Percentiles rank a stretch among this genome's conserved stretches.
Conservation (phyloP, 2,888 invertebrate genomes). For the Neria commutata region DNA sequence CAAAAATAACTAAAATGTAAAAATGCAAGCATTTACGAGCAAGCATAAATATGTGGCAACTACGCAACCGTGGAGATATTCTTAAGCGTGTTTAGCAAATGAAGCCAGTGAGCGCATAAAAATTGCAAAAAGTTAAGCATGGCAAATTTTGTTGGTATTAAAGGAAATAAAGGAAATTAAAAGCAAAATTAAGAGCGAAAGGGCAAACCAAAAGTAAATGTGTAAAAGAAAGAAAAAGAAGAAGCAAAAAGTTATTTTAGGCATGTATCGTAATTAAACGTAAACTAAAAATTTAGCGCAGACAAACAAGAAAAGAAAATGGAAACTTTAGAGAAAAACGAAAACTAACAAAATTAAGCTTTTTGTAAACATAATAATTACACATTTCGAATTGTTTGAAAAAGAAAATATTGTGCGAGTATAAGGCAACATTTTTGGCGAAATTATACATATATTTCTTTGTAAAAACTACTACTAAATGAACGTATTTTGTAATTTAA, state of each 20-base stretch:
- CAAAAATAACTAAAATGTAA: slow-evolving; percentile 40
- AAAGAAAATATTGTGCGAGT: no score
- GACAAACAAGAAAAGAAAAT: slow-evolving; percentile 3
- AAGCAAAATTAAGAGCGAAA: slow-evolving; percentile 30
- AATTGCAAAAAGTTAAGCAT: slow-evolving; percentile 27
- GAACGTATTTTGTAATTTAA: neutral
- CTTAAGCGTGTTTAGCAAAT: slow-evolving; percentile 14
- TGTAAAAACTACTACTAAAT: slow-evolving; percentile 44
- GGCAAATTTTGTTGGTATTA: no score
- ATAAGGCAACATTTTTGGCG: slow-evolving; percentile 23
- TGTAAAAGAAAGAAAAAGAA: slow-evolving; percentile 27
- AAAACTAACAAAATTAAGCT: no score
- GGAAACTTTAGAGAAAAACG: slow-evolving; percentile 16
- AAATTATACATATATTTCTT: slow-evolving; percentile 58
- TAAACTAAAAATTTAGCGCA: slow-evolving; percentile 7
- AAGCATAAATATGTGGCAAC: no score
- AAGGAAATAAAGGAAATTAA: slow-evolving; percentile 38
- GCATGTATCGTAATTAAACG: slow-evolving; percentile 13
- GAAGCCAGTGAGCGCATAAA: slow-evolving; percentile 18
- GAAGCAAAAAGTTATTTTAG: slow-evolving; percentile 12
- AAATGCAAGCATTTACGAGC: slow-evolving; percentile 22
- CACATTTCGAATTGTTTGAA: no score
- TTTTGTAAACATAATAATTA: no score
- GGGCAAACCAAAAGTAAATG: slow-evolving; percentile 19
- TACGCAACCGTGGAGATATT: no score